phyloP scores from a whole-genome alignment of 2,888 invertebrate genomes.

The Blomia tropicalis region DNA sequence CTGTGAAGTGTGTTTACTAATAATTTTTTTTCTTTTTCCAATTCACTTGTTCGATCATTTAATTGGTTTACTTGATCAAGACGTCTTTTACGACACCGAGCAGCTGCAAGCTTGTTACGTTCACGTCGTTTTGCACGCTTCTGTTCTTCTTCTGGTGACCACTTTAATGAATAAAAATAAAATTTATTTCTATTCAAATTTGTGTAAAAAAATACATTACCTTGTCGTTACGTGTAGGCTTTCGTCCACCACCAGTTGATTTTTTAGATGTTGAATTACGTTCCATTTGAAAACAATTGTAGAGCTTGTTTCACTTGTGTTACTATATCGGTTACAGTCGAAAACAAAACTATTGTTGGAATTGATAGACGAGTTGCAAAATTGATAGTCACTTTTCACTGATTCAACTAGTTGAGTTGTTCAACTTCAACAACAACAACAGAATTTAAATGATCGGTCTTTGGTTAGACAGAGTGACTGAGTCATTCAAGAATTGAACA shows the following conservation, averaged over 20 bases:
- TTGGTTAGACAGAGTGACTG: too few species aligned
- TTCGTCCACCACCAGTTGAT: constrained; percentile 48
- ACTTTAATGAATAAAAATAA: neutral
- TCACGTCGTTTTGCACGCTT: constrained; percentile 69
- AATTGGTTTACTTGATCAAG: constrained; percentile 87
- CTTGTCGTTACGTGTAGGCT: constrained; percentile 51
- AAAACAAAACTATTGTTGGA: too few species aligned
- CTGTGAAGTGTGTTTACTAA: constrained; percentile 39
- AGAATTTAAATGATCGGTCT: too few species aligned
- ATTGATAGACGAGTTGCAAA: too few species aligned
- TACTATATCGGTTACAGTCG: too few species aligned
- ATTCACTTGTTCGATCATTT: constrained; percentile 65
- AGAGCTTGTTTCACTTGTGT: too few species aligned
- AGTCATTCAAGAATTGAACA: too few species aligned
- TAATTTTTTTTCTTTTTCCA: constrained; percentile 60
- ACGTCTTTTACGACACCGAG: constrained; percentile 83
- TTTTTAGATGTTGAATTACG: constrained; percentile 12
- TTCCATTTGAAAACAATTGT: too few species aligned
- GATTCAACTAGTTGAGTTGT: too few species aligned
- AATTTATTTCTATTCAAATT: neutral
- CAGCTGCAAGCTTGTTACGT: constrained; percentile 91
- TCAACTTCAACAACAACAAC: too few species aligned
- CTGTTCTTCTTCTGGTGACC: constrained; percentile 74
- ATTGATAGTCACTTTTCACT: too few species aligned
- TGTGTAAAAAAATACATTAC: too few species aligned